These are phyloP conservation scores for Neotoma lepida DNA, from an alignment of 2,113 vertebrate genomes.

Conservation along the genomic window DNA sequence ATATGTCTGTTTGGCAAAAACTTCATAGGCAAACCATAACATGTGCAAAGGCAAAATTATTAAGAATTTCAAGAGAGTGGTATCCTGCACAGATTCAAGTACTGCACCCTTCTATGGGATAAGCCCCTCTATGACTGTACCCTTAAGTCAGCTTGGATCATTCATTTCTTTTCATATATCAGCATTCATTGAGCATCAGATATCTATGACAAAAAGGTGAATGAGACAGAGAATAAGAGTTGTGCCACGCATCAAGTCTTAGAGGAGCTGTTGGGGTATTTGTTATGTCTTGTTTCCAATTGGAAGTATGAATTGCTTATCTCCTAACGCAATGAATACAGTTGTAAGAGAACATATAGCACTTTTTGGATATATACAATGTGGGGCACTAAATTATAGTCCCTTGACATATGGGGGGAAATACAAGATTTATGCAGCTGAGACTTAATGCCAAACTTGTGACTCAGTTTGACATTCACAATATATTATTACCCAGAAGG, in stretches of 20 bases:
- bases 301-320: constrained; percentile 27
- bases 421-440: constrained; percentile 62
- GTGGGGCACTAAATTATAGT: constrained; percentile 35
- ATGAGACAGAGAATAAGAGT: neutral
- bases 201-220: constrained; percentile 3
- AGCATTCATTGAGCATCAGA: neutral
- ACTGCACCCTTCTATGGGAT: neutral
- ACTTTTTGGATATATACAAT: neutral
- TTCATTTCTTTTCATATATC: neutral
- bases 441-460: constrained; percentile 69
- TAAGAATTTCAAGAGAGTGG: constrained; percentile 31
- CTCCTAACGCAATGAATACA: constrained; percentile 36
- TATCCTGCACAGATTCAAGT: neutral
- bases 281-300: neutral
- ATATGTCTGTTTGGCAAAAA: neutral
- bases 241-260: neutral
- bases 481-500: constrained; percentile 71
- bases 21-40: neutral
- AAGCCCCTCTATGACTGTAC: neutral
- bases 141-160: neutral
- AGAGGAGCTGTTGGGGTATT: neutral
- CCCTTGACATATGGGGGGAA: constrained; percentile 37
- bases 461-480: constrained; percentile 75
- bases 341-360: constrained; percentile 12
- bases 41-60: constrained; percentile 26